Evolutionary conservation across 2,797 vertebrate species (phyloP).

Genomic region (Ambastaia sidthimunki): DNA sequence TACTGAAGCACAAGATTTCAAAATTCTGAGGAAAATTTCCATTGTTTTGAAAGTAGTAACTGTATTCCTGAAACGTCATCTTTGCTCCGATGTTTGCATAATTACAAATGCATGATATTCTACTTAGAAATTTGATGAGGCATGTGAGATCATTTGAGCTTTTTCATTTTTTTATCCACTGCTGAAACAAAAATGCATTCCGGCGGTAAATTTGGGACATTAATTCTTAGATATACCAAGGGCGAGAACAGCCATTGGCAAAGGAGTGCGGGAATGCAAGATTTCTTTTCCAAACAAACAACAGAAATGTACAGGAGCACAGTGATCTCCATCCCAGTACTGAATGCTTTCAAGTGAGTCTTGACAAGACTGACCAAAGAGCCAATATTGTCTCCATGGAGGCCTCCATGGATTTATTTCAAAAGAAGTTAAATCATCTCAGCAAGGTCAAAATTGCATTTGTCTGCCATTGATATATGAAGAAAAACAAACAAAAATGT

Average conservation of each 20-base stretch:
- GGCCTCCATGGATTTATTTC: conserved; percentile 70
- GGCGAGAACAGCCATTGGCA: conserved; percentile 56
- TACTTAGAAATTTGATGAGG: conserved; percentile 26
- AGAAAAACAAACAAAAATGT: conserved; percentile 31
- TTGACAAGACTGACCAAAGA: conserved; percentile 56
- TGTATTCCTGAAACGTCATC: background rate
- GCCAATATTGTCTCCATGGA: conserved; percentile 66
- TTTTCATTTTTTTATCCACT: conserved; percentile 29
- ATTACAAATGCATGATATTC: conserved; percentile 34
- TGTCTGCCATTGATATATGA: conserved; percentile 34
- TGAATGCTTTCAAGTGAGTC: conserved; percentile 47
- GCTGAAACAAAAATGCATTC: conserved; percentile 44
- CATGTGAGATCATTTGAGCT: conserved; percentile 34
- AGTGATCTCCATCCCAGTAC: conserved; percentile 49
- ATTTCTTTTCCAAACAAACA: conserved; percentile 51
- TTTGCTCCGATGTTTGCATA: conserved; percentile 9
- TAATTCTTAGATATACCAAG: conserved; percentile 51
- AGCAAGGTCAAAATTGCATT: conserved; percentile 39
- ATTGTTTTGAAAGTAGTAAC: conserved; percentile 14
- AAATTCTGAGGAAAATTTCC: conserved; percentile 1
- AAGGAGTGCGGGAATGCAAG: conserved; percentile 40
- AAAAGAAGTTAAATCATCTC: conserved; percentile 67
- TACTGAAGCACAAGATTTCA: background rate
- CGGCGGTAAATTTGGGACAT: conserved; percentile 55
- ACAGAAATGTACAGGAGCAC: conserved; percentile 50